Evolutionary conservation across 2,888 invertebrate species (phyloP), one percentile per base, ranked within the genome.

Genomic region (Agelastica alni): DNA sequence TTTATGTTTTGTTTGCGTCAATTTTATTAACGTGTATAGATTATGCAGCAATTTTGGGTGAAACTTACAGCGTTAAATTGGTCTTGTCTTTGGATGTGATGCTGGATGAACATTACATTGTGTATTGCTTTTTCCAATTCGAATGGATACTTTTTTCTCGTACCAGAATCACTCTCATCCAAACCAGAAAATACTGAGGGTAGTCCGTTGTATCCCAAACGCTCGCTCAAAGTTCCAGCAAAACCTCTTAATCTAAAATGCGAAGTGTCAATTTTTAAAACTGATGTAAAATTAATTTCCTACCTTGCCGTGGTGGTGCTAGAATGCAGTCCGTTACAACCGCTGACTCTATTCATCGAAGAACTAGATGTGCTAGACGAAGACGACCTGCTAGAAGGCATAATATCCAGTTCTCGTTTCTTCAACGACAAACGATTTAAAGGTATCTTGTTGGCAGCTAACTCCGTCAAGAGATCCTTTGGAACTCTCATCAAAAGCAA

Each of bases 61-160:
- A n/a, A n/a, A 13, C 51, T 51, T 79, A 95, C 95, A 79, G 93
- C 93, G 80, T 94, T 93, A 75, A 93, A 95, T 74, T 94, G 93
- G 73, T 95, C 94, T 75, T 93, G 92, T n/a, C 94, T 83, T 72
- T 91, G 91, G 77, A 94, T 93, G 71, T 95, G 95, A 73, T 94
- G 93, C 69, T 95, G 94, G 64, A 96, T 95, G 73, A 95, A 96
- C 88, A 93, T 93, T 45, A 95, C 93, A 75, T 95, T 95, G 73
- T 93, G 93, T 62, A 96, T 90, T 39, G 95, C 94, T 73, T 94
- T 93, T 74, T 95, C 94, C 69, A 95, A 80, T 75, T 95, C 94
- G 71, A 93, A 93, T 0, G 94, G 94, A 75, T 93, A 93, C 75
- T 93, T 93, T 78, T 91, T 93, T 57, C 88, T 81, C 10, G 85